Base-by-base conservation (phyloP, 2,888 invertebrate species). In the Orchesellides sinensis region DNA sequence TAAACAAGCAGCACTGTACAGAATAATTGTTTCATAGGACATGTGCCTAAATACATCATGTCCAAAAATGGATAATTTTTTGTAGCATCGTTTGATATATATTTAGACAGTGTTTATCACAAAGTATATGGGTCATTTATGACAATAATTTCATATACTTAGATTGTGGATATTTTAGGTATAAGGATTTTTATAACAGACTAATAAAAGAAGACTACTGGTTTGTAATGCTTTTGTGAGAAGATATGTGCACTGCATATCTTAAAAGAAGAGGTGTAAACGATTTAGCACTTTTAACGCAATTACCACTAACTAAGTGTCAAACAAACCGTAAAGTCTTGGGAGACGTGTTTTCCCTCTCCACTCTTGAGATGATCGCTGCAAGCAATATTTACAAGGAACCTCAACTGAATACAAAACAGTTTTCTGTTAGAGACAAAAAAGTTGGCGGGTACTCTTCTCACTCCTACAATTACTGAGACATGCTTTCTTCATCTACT, bases 271-370 rank as follows among this genome's bases (percentile, higher is more conserved):
- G 40, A 75, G 49, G 65, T 45, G 75, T 56, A 29, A 68, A 59
- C 66, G 23, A 19, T 75, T 75, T 68, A 59, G 59, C 75, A 68
- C 75, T 77, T 77, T 77, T 77, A 77, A 68, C 75, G 59, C 45
- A 68, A 77, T 77, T 77, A 77, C 68, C 68, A 52, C 75, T 77
- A 77, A 66, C 75, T 77, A 68, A 77, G 75, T 77, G 75, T 59
- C 75, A 77, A 66, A 77, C 75, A 66, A 77, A 66, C 66, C 68
- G 47, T 77, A 68, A 77, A 77, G 66, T 54, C 66, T 66, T 23
- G 65, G n/a, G 54, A 77, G 68, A 77, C 66, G 66, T 66, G 47
- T 68, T 10, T 54, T 52, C 5, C 40, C 63, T 40, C 47, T 77
- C 12, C 27, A 63, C 63, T 21, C 61, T n/a, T 29, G 65, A 68